Evolutionary conservation across 2,113 vertebrate species (phyloP).

Genomic region (Sturnus vulgaris): DNA sequence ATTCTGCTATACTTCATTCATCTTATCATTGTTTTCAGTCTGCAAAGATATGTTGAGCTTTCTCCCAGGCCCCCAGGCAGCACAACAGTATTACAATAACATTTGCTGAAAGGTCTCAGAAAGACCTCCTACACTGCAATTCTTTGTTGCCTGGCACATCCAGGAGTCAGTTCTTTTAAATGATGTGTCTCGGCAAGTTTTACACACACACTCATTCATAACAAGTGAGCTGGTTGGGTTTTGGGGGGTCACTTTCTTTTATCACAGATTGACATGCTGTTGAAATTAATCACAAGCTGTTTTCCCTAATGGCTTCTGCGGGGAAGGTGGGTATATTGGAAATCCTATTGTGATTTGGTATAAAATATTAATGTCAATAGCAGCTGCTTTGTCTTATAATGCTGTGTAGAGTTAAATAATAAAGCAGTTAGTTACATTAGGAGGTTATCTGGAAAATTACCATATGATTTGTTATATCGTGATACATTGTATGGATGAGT

Average conservation of each 20-base stretch:
- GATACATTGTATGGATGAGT: not conserved
- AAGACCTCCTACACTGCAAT: slow-evolving; percentile 28
- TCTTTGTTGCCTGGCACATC: not conserved
- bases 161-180: not conserved
- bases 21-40: slow-evolving; percentile 13
- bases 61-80: not conserved
- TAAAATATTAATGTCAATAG: not conserved
- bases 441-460: not conserved
- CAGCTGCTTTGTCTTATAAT: not conserved
- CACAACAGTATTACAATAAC: slow-evolving; percentile 19
- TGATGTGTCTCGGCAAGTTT: not conserved
- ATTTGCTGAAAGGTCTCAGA: not conserved
- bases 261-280: not conserved
- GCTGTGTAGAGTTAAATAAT: not conserved
- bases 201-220: not conserved
- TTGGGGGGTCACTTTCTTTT: not conserved
- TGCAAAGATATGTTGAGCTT: not conserved
- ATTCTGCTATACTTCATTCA: slow-evolving; percentile 18
- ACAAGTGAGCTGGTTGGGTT: not conserved
- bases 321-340: not conserved
- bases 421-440: not conserved
- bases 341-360: not conserved
- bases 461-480: not conserved
- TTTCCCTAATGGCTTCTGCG: not conserved
- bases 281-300: slow-evolving; percentile 20